phyloP scores from a whole-genome alignment of 2,797 vertebrate species.

The Silurus lanzhouensis region DNA sequence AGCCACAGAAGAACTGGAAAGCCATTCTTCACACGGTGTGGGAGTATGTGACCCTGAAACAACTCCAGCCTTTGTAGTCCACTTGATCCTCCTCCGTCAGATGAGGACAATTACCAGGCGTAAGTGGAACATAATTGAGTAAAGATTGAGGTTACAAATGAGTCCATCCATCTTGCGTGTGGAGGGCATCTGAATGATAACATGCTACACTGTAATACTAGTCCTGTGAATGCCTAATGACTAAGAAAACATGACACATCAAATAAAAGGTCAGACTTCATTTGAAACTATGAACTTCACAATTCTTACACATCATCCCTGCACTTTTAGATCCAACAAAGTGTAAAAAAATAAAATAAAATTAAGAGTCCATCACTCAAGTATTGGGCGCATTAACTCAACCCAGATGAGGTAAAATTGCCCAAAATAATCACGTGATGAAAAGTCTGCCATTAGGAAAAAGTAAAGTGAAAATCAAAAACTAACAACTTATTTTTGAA shows the following conservation, averaged over 20 bases:
- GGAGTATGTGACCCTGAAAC: slow-evolving; percentile 56
- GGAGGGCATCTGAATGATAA: slow-evolving; percentile 55
- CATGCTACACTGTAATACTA: not conserved
- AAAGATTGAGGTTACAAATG: slow-evolving; percentile 63
- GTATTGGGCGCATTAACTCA: not conserved
- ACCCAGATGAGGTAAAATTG: not conserved
- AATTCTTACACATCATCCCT: not conserved
- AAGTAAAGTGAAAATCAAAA: not conserved
- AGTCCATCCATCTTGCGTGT: slow-evolving; percentile 60
- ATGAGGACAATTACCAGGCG: slow-evolving; percentile 56
- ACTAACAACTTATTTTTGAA: not conserved
- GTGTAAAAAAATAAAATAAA: not conserved
- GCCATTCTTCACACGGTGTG: slow-evolving; percentile 50
- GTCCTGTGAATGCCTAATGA: not conserved
- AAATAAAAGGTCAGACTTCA: not conserved
- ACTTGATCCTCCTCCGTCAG: slow-evolving; percentile 56
- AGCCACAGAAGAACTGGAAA: slow-evolving; percentile 29
- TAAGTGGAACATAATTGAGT: slow-evolving; percentile 61
- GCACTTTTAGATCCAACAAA: not conserved
- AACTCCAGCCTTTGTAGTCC: slow-evolving; percentile 65
- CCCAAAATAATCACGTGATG: not conserved
- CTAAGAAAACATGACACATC: slow-evolving; percentile 1
- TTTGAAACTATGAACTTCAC: too few relatives aligned
- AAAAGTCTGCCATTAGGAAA: not conserved
- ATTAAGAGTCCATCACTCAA: not conserved